Evolutionary conservation across 37 sponge, comb jelly and placozoan species (phyloP), one percentile per base, ranked within the genome.

Genomic region (Diacarnus erythraeanus): DNA sequence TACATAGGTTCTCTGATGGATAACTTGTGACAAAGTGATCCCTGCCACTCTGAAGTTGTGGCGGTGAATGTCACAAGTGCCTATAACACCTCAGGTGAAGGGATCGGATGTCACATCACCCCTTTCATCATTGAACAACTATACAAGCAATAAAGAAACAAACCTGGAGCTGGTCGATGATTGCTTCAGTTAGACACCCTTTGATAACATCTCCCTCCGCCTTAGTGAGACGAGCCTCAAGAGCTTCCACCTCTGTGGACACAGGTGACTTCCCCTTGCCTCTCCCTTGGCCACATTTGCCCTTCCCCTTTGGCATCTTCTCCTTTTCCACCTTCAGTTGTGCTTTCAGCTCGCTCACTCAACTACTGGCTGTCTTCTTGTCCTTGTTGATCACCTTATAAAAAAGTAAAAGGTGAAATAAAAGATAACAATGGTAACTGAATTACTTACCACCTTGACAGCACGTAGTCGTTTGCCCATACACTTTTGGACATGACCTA

Each of bases 101-200:
- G n/a, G n/a, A n/a, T n/a, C n/a, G n/a, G n/a, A n/a, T n/a, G n/a
- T n/a, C n/a, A n/a, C n/a, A n/a, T n/a, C n/a, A n/a, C n/a, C n/a
- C n/a, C n/a, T n/a, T n/a, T n/a, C n/a, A n/a, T n/a, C n/a, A n/a
- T n/a, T n/a, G n/a, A n/a, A n/a, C n/a, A n/a, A n/a, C n/a, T n/a
- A n/a, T n/a, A n/a, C n/a, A n/a, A n/a, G n/a, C n/a, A n/a, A n/a
- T n/a, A n/a, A n/a, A n/a, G 56, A 54, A 20, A 31, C 71, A 35
- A 70, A 70, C 71, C 70, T 69, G 70, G 39, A 69, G 70, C 8
- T 23, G 37, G 70, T 69, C 70, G 17, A 69, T 37, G 12, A 17
- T 69, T 8, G 15, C 25, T 8, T 64, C 64, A 64, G 15, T 64
- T n/a, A 64, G 23, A 64, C 15, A 9, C 29, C 64, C 64, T 64